A percentile compares a stretch with the other conserved stretches of the same genome.
phyloP scores from a whole-genome alignment of 2,797 vertebrate species.

The Remorina albescens region DNA sequence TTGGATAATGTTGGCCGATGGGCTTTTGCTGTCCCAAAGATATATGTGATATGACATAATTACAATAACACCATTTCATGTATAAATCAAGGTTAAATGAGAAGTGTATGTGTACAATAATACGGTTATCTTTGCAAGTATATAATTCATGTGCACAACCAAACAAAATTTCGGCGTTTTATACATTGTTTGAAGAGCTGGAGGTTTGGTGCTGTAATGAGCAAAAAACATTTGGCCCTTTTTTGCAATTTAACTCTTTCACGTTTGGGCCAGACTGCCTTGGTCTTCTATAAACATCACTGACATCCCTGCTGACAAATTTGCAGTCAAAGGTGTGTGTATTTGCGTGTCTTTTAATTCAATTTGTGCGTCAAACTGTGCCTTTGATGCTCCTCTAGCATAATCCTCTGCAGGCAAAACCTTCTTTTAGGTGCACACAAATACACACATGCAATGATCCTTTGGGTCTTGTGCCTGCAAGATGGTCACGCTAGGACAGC shows the following conservation, averaged over 20 bases:
- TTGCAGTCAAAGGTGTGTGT: slow-evolving; percentile 41
- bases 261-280: slow-evolving; percentile 45
- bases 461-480: slow-evolving; percentile 52
- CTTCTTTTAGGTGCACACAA: slow-evolving; percentile 44
- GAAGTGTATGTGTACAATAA: too few species aligned
- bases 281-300: slow-evolving; percentile 46
- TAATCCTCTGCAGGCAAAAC: slow-evolving; percentile 72
- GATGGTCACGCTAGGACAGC: slow-evolving; percentile 70
- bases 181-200: slow-evolving; percentile 5
- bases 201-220: slow-evolving; percentile 22
- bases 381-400: slow-evolving; percentile 73
- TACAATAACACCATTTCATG: not conserved
- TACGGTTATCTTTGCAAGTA: not conserved
- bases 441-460: slow-evolving; percentile 60
- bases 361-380: slow-evolving; percentile 66
- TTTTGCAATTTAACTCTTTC: slow-evolving; percentile 33
- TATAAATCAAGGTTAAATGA: not conserved
- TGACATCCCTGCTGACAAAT: slow-evolving; percentile 56
- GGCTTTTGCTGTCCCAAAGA: not conserved
- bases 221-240: slow-evolving; percentile 13
- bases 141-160: not conserved
- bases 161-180: not conserved
- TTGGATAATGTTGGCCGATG: not conserved
- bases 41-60: not conserved
- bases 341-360: slow-evolving; percentile 63